Evolutionary conservation across 2,888 invertebrate species (phyloP).

Genomic region (Melanchra persicariae): DNA sequence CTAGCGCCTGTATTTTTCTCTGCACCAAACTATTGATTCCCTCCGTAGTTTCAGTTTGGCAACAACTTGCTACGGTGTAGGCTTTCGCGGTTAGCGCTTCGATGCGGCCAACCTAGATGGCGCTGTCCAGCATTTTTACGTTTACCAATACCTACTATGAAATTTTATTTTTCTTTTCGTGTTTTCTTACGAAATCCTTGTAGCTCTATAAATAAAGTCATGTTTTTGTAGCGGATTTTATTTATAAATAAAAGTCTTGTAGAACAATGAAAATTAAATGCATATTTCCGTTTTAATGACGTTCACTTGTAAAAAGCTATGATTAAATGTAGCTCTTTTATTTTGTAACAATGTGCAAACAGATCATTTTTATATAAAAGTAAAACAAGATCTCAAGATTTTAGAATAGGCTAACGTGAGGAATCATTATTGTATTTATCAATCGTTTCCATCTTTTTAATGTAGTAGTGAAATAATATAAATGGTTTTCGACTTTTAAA

Average conservation of each 20-base stretch:
- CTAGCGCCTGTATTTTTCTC: conserved; percentile 38
- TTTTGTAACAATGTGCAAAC: not conserved
- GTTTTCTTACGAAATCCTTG: not conserved
- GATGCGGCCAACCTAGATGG: conserved; percentile 45
- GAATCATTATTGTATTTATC: too few species aligned
- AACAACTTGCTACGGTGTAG: conserved; percentile 67
- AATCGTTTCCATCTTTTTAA: not conserved
- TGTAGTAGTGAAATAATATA: not conserved
- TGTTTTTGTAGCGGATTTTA: not conserved
- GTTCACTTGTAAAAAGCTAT: not conserved
- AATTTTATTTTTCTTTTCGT: fast-evolving
- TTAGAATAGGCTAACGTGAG: too few species aligned
- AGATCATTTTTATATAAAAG: too few species aligned
- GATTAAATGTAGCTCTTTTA: not conserved
- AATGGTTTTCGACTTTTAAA: conserved; percentile 40
- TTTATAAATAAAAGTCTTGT: not conserved
- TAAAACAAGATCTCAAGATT: not conserved
- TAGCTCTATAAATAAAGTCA: not conserved
- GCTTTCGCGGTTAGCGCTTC: conserved; percentile 61
- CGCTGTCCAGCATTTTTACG: conserved; percentile 30
- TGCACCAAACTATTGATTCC: conserved; percentile 43
- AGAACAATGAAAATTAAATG: conserved; percentile 9
- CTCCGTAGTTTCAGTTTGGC: conserved; percentile 38
- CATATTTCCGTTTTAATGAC: too few species aligned
- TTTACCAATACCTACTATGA: not conserved